Conservation (phyloP, 2,888 invertebrate species). For the Arge pagana region DNA sequence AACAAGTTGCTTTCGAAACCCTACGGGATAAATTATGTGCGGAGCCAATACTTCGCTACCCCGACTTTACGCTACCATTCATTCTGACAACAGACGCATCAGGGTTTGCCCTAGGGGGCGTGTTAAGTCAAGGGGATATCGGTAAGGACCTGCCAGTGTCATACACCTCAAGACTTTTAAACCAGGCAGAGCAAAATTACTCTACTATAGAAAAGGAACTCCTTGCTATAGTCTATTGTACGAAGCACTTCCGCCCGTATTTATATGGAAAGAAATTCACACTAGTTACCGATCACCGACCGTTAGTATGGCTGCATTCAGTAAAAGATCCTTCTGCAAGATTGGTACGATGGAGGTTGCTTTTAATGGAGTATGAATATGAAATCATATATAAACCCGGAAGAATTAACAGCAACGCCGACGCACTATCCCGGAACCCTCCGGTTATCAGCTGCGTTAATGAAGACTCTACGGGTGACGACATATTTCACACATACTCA, state of each 20-base stretch:
- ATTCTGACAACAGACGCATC: conserved; percentile 12
- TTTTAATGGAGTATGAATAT: background rate
- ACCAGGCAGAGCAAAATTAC: background rate
- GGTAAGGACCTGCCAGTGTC: background rate
- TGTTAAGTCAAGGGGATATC: background rate
- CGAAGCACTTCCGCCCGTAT: background rate
- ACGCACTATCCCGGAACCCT: background rate
- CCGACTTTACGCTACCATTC: conserved; percentile 28
- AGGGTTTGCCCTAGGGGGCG: background rate
- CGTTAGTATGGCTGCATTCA: background rate
- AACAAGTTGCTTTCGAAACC: conserved; percentile 11
- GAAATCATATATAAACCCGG: background rate
- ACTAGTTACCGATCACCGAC: background rate
- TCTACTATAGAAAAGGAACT: background rate
- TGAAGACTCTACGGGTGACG: too few relatives aligned
- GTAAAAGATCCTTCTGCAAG: background rate
- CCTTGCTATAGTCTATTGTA: background rate
- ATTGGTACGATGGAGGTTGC: background rate
- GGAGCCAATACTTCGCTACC: conserved; percentile 15
- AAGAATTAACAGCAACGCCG: background rate
- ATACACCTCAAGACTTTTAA: background rate
- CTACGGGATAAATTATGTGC: background rate
- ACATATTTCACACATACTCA: too few relatives aligned
- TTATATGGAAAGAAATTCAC: background rate
- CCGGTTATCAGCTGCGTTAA: too few relatives aligned